Conservation (phyloP, 2,888 invertebrate genomes). For the Corythucha ciliata region DNA sequence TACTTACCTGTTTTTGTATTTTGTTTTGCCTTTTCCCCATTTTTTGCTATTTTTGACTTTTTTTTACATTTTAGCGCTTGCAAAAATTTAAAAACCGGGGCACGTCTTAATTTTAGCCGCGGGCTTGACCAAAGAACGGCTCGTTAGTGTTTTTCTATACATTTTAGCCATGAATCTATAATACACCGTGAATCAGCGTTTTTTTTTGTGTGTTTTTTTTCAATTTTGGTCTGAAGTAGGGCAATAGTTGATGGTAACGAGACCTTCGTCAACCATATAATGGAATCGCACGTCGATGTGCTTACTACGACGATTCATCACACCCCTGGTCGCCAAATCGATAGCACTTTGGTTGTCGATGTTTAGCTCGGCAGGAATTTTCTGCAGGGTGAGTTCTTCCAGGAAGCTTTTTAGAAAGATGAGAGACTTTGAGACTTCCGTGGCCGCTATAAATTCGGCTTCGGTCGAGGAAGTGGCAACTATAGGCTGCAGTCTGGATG, state of each 20-base stretch:
- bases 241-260: background rate
- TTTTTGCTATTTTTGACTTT: no score
- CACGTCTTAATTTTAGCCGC: no score
- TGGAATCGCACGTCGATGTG: slow-evolving; percentile 14
- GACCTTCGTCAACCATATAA: slow-evolving; percentile 1
- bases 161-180: no score
- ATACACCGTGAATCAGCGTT: no score
- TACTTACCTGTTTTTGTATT: no score
- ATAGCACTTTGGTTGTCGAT: slow-evolving; percentile 3
- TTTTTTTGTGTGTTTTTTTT: no score
- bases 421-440: slow-evolving; percentile 8
- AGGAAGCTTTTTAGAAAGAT: slow-evolving; percentile 6
- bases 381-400: slow-evolving; percentile 1
- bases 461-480: background rate
- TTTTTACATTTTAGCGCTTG: no score
- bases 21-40: no score
- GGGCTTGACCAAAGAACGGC: no score
- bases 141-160: no score
- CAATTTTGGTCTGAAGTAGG: background rate
- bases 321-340: background rate
- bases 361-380: background rate
- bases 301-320: background rate
- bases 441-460: slow-evolving; percentile 11
- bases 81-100: no score
- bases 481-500: slow-evolving; percentile 1